Conservation (phyloP, 2,113 vertebrate species). For the Puma concolor region DNA sequence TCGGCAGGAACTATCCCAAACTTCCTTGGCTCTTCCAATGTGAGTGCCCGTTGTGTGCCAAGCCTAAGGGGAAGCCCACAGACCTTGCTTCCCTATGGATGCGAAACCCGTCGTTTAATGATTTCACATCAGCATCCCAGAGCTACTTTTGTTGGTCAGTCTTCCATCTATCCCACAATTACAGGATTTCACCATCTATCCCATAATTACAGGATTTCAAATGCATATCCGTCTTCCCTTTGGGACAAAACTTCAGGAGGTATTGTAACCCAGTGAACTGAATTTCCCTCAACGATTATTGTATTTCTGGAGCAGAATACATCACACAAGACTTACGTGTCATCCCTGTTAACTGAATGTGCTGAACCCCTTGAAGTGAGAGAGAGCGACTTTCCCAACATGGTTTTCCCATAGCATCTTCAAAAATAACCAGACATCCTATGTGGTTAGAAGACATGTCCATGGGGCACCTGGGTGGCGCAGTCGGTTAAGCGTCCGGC, state of each 20-base stretch:
- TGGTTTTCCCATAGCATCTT: accelerated
- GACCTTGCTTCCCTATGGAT: accelerated
- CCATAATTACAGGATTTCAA: background rate
- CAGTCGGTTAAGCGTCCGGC: too few relatives aligned
- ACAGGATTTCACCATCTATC: background rate
- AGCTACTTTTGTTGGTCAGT: background rate
- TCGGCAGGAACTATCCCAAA: accelerated
- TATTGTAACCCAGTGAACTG: background rate
- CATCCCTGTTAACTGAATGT: background rate
- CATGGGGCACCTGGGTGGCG: too few relatives aligned
- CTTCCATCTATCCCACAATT: background rate
- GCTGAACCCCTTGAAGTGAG: too few relatives aligned
- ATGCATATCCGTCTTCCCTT: background rate
- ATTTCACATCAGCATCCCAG: accelerated
- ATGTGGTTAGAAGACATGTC: background rate
- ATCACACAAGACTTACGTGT: background rate
- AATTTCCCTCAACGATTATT: background rate
- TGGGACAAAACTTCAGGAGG: background rate
- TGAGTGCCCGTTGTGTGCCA: accelerated
- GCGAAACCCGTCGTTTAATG: accelerated
- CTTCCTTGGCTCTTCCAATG: accelerated
- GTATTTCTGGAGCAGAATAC: background rate
- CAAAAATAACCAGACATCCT: background rate
- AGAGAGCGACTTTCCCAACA: background rate
- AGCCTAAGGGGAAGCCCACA: background rate